Evolutionary conservation across 2,797 vertebrate species (phyloP).

Genomic region (Falco naumanni): DNA sequence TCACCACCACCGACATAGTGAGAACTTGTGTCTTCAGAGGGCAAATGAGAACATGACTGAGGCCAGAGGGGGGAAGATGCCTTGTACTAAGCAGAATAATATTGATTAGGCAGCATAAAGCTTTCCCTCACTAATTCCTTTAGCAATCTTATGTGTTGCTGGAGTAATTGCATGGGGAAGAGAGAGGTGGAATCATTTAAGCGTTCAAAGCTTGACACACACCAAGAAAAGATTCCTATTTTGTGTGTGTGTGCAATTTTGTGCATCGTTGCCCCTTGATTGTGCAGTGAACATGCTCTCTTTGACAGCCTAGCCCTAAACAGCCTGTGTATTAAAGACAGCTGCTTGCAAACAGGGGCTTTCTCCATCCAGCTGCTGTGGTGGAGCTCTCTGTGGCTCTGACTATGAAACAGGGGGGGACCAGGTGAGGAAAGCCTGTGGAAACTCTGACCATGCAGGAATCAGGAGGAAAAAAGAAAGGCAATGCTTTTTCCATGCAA

Average conservation of each 20-base stretch:
- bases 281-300: slow-evolving; percentile 43
- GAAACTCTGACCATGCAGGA: neutral
- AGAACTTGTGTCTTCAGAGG: neutral
- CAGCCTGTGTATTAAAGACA: slow-evolving; percentile 21
- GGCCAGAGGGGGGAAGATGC: neutral
- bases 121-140: slow-evolving; percentile 54
- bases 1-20: neutral
- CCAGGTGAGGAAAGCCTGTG: neutral
- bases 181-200: slow-evolving; percentile 62
- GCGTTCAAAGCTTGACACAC: slow-evolving; percentile 34
- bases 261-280: slow-evolving; percentile 61
- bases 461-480: slow-evolving; percentile 19
- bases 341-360: slow-evolving; percentile 16
- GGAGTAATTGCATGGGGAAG: slow-evolving; percentile 41
- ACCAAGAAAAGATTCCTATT: slow-evolving; percentile 43
- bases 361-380: neutral
- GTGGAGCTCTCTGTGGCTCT: neutral
- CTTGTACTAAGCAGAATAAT: slow-evolving; percentile 17
- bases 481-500: slow-evolving; percentile 39
- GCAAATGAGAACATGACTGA: neutral
- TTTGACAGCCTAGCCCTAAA: slow-evolving; percentile 58
- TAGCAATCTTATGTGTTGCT: slow-evolving; percentile 33
- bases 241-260: slow-evolving; percentile 53
- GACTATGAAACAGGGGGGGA: neutral
- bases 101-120: slow-evolving; percentile 45